Evolutionary conservation across 1,140 invertebrate species (phyloP), one percentile per base, ranked within the genome.

Genomic region (Papilio polytes): DNA sequence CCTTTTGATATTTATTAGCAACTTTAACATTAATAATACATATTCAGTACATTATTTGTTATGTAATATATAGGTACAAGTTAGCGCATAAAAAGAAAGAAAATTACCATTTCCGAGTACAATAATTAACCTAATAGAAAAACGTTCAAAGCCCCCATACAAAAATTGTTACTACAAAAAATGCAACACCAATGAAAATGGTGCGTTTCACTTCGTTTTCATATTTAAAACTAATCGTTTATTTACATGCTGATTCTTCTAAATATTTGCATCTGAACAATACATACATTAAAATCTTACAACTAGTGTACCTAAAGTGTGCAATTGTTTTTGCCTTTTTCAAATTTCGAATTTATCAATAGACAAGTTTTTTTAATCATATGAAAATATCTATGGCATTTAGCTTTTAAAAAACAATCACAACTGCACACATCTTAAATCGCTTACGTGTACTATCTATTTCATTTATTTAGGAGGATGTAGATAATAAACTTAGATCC

Each of bases 231-330:
- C 90, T 93, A 93, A 90, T 82, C 85, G 85, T 90, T 63, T 94
- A 94, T 93, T 91, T 93, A 94, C 93, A 94, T 90, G 89, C 86
- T 91, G 90, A 90, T 93, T 91, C 91, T 94, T 93, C 93, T 93
- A 94, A 94, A 94, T 93, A 94, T 94, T 92, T 93, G 91, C 93
- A 94, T 94, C 93, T 94, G 93, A 94, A 94, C 93, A 94, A 94
- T 93, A 94, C 90, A 90, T 90, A 90, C 91, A 91, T 91, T 93
- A 93, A 93, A 93, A 93, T 90, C 92, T 93, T 93, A 94, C 76
- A 77, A 88, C 92, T 63, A 63, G 92, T 81, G 80, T 83, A 87
- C 85, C 84, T 91, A 89, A 89, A 88, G 87, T 90, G 91, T 94
- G 93, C 91, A 93, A 94, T 91, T 94, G 90, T 91, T 89, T 80